Percentiles rank a stretch among this genome's conserved stretches.
Conservation (phyloP, 2,888 invertebrate species). For the Drosophila helvetica region DNA sequence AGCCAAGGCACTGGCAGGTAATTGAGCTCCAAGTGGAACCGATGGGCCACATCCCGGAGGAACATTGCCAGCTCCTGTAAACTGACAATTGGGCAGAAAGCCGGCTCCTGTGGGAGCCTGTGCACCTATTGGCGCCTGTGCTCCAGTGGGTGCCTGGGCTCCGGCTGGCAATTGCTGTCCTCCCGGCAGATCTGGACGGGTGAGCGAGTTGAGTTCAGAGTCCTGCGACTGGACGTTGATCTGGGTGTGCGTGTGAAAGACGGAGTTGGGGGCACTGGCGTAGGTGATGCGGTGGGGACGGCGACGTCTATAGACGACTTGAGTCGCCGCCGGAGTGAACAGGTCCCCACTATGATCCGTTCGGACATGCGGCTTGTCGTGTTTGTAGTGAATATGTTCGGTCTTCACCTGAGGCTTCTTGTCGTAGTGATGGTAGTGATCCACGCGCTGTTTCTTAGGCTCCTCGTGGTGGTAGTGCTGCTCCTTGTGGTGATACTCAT, state of each 20-base stretch:
- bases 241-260: slow-evolving; percentile 77
- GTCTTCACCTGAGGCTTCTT: slow-evolving; percentile 60
- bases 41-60: slow-evolving; percentile 41
- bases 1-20: slow-evolving; percentile 31
- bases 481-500: slow-evolving; percentile 34
- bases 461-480: slow-evolving; percentile 45
- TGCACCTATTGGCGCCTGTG: slow-evolving; percentile 23
- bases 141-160: slow-evolving; percentile 19
- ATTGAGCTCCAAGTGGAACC: slow-evolving; percentile 50
- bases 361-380: slow-evolving; percentile 44
- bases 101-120: slow-evolving; percentile 2
- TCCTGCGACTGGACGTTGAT: slow-evolving; percentile 78
- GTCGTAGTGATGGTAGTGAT: slow-evolving; percentile 71
- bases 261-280: slow-evolving; percentile 73
- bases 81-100: slow-evolving; percentile 51
- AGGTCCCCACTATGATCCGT: slow-evolving; percentile 36
- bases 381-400: slow-evolving; percentile 65
- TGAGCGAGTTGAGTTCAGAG: slow-evolving; percentile 59
- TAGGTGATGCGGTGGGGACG: slow-evolving; percentile 63
- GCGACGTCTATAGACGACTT: slow-evolving; percentile 43
- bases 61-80: slow-evolving; percentile 38
- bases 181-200: slow-evolving; percentile 34
- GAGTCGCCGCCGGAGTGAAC: slow-evolving; percentile 44
- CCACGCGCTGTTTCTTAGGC: slow-evolving; percentile 62
- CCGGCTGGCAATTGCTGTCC: slow-evolving; percentile 34